Base-by-base conservation (phyloP, 2,888 invertebrate genomes). In the Seladonia tumulorum region DNA sequence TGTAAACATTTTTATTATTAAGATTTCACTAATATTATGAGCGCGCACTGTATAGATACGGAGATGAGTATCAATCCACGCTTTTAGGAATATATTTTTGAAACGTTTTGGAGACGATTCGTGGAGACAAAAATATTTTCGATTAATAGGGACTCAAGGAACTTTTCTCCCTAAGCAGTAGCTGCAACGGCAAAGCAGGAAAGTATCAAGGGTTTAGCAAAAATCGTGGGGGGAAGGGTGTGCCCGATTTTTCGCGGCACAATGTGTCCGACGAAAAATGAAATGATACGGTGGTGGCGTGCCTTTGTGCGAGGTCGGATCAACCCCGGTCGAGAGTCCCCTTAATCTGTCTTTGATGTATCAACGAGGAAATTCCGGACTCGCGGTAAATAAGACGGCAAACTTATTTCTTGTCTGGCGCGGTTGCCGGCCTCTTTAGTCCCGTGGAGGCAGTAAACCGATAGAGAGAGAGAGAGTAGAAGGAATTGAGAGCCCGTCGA, bases 361-460 rank as follows among this genome's bases (percentile, higher is more conserved):
- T 76, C 72, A 60, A 66, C 60, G 47, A 29, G 70, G 53, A 68
- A 82, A 73, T 79, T 57, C 79, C 53, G 42, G 53, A 49, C 45
- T 14, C 42, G 71, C n/a, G 71, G 71, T 76, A 83, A 83, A 79
- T 82, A 79, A 73, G 66, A 73, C 76, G n/a, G 73, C 71, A 77
- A 77, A 77, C 79, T 70, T 71, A 71, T 80, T 86, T 77, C 83
- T 70, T 77, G 76, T 79, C 53, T 49, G 72, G 35, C 47, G n/a
- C n/a, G 12, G 74, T 68, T 29, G 45, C 53, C 18, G 42, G 18
- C 29, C 73, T 60, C 63, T 76, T 76, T 53, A 57, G 60, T 22
- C 53, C 45, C 45, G 25, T 22, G 57, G 49, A 63, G n/a, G 39
- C 49, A 68, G 81, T 81, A 78, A 76, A 83, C 80, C 72, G 77